A percentile compares a stretch with the other conserved stretches of the same genome.
phyloP scores from a whole-genome alignment of 35 echinoderm and acorn worm species.

The Stichopus chloronotus region DNA sequence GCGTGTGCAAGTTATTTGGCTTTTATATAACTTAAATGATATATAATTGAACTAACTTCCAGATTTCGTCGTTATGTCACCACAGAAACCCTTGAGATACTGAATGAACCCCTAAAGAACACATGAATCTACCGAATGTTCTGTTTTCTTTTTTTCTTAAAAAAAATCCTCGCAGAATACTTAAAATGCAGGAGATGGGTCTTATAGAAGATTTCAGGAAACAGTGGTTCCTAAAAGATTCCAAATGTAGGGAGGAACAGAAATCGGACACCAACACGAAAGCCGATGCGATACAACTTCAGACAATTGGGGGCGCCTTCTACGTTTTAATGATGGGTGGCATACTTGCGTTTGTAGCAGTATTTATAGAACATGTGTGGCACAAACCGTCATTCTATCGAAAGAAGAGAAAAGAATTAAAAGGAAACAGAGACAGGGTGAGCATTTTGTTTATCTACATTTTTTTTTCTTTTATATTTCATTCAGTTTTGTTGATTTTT shows the following conservation, averaged over 20 bases:
- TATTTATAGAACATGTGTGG: conserved; percentile 94
- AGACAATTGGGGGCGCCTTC: conserved; percentile 92
- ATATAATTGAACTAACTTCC: too few relatives aligned
- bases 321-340: conserved; percentile 96
- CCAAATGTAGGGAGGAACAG: conserved; percentile 78
- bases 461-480: not conserved
- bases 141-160: too few relatives aligned
- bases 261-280: conserved; percentile 58
- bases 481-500: not conserved
- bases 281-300: conserved; percentile 79
- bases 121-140: too few relatives aligned
- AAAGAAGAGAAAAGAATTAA: conserved; percentile 69
- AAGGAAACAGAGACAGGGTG: conserved; percentile 71
- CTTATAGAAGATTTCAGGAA: conserved; percentile 81
- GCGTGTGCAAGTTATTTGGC: too few relatives aligned
- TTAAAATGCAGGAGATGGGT: conserved; percentile 93
- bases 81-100: too few relatives aligned
- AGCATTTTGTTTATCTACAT: not conserved
- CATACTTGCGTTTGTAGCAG: conserved; percentile 83
- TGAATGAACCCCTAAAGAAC: too few relatives aligned
- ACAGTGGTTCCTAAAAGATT: conserved; percentile 94
- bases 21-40: too few relatives aligned
- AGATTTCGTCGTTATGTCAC: too few relatives aligned
- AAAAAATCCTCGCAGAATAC: conserved; percentile 54
- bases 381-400: conserved; percentile 84